phyloP scores from a whole-genome alignment of 2,113 vertebrate genomes.

The Odobenus rosmarus region DNA sequence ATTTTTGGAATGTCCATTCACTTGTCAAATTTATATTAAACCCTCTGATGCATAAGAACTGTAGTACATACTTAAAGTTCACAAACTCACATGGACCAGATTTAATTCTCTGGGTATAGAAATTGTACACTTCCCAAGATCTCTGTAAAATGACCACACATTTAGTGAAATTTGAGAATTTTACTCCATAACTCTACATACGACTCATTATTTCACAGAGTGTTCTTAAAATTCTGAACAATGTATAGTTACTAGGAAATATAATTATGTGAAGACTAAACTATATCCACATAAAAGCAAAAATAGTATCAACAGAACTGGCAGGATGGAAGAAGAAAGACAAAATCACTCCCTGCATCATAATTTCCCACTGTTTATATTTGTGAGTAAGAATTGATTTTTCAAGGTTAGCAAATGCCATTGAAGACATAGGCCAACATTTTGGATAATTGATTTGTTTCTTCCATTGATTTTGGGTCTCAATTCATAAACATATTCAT shows the following conservation, averaged over 20 bases:
- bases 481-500: neutral
- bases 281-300: neutral
- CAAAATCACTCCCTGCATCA: neutral
- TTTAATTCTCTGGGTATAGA: neutral
- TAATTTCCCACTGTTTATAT: neutral
- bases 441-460: neutral
- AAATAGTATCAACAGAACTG: neutral
- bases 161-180: neutral
- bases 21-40: neutral
- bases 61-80: neutral
- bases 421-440: neutral
- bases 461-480: neutral
- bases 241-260: neutral
- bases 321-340: neutral
- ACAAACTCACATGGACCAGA: neutral
- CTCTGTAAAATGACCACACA: neutral
- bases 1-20: neutral
- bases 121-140: neutral
- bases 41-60: neutral
- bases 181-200: neutral
- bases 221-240: constrained; percentile 15
- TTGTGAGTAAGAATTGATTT: neutral
- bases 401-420: neutral
- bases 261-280: neutral
- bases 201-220: neutral